phyloP scores from a whole-genome alignment of 1,140 invertebrate genomes.

The Camponotus vicinus region DNA sequence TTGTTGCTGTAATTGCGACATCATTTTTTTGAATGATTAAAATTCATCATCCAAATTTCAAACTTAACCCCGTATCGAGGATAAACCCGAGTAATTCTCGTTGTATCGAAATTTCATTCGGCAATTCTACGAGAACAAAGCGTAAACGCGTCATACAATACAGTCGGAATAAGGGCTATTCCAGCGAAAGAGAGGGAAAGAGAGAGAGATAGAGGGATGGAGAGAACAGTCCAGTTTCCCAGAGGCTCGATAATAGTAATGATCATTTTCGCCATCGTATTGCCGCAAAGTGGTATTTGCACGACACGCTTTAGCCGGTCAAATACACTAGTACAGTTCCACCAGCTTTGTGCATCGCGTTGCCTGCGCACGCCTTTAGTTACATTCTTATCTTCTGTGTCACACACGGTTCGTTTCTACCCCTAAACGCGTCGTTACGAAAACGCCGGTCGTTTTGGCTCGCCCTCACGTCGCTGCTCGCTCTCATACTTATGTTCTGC shows the following conservation, averaged over 20 bases:
- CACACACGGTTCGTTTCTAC: conserved; percentile 26
- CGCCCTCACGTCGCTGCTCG: conserved; percentile 6
- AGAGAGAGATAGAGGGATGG: no score
- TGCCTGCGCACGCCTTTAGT: conserved; percentile 16
- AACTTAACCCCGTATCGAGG: not conserved
- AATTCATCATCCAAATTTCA: conserved; percentile 1
- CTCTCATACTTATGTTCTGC: not conserved
- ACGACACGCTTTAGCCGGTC: conserved; percentile 7
- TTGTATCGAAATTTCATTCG: not conserved
- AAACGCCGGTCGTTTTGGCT: conserved; percentile 52
- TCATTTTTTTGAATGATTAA: no score
- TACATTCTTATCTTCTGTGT: not conserved
- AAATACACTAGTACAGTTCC: conserved; percentile 2
- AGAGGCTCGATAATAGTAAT: conserved; percentile 35
- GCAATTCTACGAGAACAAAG: conserved; percentile 13
- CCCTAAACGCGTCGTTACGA: conserved; percentile 62
- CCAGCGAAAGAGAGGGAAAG: no score
- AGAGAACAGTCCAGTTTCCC: not conserved
- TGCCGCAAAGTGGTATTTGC: conserved; percentile 31
- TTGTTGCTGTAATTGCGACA: no score
- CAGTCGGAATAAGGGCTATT: not conserved
- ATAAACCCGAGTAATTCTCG: not conserved
- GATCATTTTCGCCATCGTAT: conserved; percentile 31
- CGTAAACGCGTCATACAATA: not conserved
- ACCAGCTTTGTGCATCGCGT: conserved; percentile 15